phyloP scores from a whole-genome alignment of 1,140 invertebrate genomes.

The Drosophila oshimai region DNA sequence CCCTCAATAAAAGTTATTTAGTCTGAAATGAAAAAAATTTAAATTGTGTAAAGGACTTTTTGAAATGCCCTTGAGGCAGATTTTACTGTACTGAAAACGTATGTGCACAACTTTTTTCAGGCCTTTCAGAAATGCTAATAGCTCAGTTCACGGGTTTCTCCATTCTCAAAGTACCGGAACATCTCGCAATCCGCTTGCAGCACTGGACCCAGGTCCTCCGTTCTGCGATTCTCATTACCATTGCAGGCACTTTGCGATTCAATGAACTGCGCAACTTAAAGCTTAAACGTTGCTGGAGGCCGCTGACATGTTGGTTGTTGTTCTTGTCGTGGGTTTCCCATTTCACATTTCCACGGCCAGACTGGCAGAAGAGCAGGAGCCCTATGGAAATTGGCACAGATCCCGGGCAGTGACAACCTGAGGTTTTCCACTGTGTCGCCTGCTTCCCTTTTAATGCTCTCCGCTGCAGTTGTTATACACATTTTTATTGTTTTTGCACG shows the following conservation, averaged over 20 bases:
- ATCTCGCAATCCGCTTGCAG: slow-evolving; percentile 11
- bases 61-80: no score
- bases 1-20: no score
- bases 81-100: not conserved
- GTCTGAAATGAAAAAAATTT: no score
- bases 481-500: slow-evolving; percentile 56
- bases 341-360: not conserved
- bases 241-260: slow-evolving; percentile 28
- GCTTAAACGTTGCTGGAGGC: slow-evolving; percentile 24
- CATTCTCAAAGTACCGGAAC: not conserved
- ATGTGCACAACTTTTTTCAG: no score
- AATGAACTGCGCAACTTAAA: slow-evolving; percentile 35
- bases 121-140: not conserved
- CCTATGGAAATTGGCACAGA: slow-evolving; percentile 26
- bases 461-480: slow-evolving; percentile 40
- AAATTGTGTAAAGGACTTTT: no score
- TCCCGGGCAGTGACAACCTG: slow-evolving; percentile 41
- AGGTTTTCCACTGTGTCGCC: slow-evolving; percentile 27
- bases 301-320: slow-evolving; percentile 28
- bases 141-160: not conserved
- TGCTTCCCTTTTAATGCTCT: slow-evolving; percentile 28
- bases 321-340: slow-evolving; percentile 14
- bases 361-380: not conserved
- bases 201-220: not conserved
- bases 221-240: slow-evolving; percentile 18